Base-by-base conservation (phyloP, 2,888 invertebrate species). In the Piscicola geometra region DNA sequence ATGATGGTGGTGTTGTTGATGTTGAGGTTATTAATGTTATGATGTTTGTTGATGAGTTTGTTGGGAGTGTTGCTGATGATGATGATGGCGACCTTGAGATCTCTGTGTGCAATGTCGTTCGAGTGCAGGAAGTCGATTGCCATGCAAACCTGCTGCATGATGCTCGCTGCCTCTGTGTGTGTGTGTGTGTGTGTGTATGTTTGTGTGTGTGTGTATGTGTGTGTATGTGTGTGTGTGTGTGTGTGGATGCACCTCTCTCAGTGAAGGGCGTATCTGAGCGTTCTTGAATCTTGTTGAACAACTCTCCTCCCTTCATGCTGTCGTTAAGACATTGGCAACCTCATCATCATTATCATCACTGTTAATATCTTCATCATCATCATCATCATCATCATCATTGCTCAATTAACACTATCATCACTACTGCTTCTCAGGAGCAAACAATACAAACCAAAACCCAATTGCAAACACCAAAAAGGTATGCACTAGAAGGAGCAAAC, bases 221-320 rank as follows among this genome's bases (percentile, higher is more conserved):
- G 64, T 9, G 21, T 64, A n/a, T 9, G 21, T 64, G 64, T 9
- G 21, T 64, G 30, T 3, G 3, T 12, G 9, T 5, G 9, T 64
- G 64, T 12, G 9, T 64, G n/a, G 64, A 64, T 64, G 30, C 5
- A 90, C 91, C 90, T 87, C 97, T 88, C 86, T 99, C 98, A 12
- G 96, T 98, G 86, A 99, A 99, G 35, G 97, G 94, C 2, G 93
- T 92, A 81, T 95, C 94, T 78, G 92, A 91, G 80, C 93, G 90
- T 81, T 96, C 94, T 87, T 99, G 97, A 84, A 99, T 99, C 83
- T 96, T 89, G 84, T 93, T 92, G 87, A 99, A 99, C 77, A 99
- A 88, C 86, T 99, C 98, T 0, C 98, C 98, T 2, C 98, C 98
- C 85, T 93, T 94, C 98, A 99, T 78, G 71, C 79, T 79, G 73